Evolutionary conservation across 2,888 invertebrate genomes (phyloP).

Genomic region (Lasioglossum vierecki): DNA sequence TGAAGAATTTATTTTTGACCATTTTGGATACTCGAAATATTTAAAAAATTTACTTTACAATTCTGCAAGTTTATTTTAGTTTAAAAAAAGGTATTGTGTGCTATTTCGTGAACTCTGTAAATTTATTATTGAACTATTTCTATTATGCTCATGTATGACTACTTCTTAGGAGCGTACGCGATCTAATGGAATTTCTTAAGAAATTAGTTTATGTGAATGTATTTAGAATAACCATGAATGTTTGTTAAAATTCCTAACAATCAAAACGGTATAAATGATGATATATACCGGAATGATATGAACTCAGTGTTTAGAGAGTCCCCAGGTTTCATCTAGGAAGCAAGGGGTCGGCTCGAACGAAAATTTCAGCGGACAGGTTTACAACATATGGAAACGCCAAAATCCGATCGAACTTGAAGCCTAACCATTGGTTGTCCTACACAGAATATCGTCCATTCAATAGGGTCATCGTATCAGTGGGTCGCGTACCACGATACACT

Average conservation of each 20-base stretch:
- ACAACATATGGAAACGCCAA: constrained; percentile 25
- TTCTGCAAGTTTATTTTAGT: background rate
- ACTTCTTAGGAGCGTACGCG: too few species aligned
- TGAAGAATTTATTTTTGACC: background rate
- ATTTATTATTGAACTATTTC: background rate
- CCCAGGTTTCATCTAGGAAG: background rate
- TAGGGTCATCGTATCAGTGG: constrained; percentile 79
- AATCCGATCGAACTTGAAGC: constrained; percentile 57
- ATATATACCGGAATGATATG: background rate
- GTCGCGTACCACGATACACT: constrained; percentile 70
- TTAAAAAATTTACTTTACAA: too few species aligned
- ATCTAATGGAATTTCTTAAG: too few species aligned
- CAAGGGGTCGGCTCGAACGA: background rate
- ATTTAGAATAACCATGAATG: background rate
- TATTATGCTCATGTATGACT: too few species aligned
- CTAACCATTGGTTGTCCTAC: constrained; percentile 59
- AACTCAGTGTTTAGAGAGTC: background rate
- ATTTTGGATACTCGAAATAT: too few species aligned
- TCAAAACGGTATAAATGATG: background rate
- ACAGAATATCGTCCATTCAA: constrained; percentile 66
- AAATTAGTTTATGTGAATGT: background rate
- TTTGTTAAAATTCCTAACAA: background rate
- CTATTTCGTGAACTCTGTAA: background rate
- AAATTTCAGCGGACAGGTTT: background rate
- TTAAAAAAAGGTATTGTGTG: too few species aligned